Evolutionary conservation across 2,888 invertebrate species (phyloP), one percentile per base, ranked within the genome.

Genomic region (Charanyca ferruginea): DNA sequence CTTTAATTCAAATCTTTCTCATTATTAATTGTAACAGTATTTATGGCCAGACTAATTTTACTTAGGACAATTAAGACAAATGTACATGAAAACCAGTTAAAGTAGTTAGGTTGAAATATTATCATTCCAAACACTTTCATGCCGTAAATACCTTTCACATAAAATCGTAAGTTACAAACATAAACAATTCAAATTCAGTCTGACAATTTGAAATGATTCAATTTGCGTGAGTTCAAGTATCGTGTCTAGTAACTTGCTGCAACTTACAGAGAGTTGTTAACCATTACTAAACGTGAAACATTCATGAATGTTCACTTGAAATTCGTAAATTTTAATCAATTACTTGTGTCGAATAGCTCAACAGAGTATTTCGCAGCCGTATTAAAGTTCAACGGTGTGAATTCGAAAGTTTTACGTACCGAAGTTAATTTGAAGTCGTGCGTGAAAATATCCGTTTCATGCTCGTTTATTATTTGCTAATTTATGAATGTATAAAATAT

Each of bases 301-400:
- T 41, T 70, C 42, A 20, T 55, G 54, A 63, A 60, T 58, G 11
- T 38, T 41, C 20, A 25, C 20, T 73, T 69, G 51, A 52, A 57
- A 44, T 69, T 51, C 16, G 52, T 2, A 32, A 16, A 66, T 63
- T 66, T 49, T 49, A 63, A 74, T 63, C 41, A 74, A 79, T 74
- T 60, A 48, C 44, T 63, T 25, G 49, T 60, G 49, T 45, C 16
- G 45, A 60, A 77, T 44, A 51, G 42, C 44, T 44, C 8, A 11
- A 13, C 16, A 28, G 18, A 73, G 18, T 73, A 73, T 42, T 48
- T 25, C 22, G 0, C 22, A 44, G 25, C 23, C 44, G 11, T 52
- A 51, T 59, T 41, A 32, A 35, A 9, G 49, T 63, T 48, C 55
- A 68, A 41, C 45, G 42, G 13, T 23, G 55, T 25, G 51, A 68